Percentiles rank a stretch among this genome's conserved stretches.
Conservation (phyloP, 1,140 invertebrate genomes). For the Harlomillsia oculata region DNA sequence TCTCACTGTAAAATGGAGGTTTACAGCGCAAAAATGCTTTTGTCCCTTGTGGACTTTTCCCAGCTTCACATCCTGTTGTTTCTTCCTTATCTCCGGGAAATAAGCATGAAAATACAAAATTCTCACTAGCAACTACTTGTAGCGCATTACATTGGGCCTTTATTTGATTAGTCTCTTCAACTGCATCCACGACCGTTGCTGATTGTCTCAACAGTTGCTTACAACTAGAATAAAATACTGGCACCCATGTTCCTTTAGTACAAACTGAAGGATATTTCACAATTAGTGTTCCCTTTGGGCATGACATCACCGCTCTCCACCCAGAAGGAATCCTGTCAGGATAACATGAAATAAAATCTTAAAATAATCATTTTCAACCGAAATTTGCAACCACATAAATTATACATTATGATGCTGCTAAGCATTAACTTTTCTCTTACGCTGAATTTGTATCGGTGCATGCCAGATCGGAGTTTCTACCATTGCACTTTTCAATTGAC, state of each 20-base stretch:
- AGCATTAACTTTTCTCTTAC: background rate
- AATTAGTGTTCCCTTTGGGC: background rate
- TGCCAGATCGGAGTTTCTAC: background rate
- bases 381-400: background rate
- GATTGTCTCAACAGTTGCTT: slow-evolving; percentile 1
- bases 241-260: background rate
- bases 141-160: no score
- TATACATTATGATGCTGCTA: background rate
- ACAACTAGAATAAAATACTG: slow-evolving; percentile 1
- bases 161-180: no score
- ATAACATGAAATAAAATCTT: background rate
- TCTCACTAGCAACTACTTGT: slow-evolving; percentile 3
- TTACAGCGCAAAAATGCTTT: slow-evolving; percentile 9
- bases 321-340: slow-evolving; percentile 4
- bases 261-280: slow-evolving; percentile 3
- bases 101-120: slow-evolving; percentile 16
- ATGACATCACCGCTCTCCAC: slow-evolving; percentile 8
- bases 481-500: background rate
- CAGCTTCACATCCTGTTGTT: slow-evolving; percentile 1
- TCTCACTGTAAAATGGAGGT: slow-evolving; percentile 4
- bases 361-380: background rate
- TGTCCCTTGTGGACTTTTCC: slow-evolving; percentile 1
- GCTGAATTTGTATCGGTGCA: background rate
- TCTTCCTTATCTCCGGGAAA: background rate
- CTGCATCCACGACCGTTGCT: background rate